Evolutionary conservation across 2,888 invertebrate species (phyloP).

Genomic region (Branchellion lobata): DNA sequence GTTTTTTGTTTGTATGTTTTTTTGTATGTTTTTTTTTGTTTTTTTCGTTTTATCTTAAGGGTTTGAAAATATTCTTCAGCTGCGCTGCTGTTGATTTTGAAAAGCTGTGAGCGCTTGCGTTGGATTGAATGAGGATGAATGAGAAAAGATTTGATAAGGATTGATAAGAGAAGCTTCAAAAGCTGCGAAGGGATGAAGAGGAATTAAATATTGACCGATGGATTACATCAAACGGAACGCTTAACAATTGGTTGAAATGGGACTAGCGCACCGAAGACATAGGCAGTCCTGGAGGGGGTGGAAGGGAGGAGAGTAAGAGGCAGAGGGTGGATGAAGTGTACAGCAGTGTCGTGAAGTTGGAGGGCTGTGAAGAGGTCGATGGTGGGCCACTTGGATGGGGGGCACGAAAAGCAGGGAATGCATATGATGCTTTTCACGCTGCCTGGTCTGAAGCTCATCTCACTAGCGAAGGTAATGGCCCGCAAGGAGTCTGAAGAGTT

Average conservation of each 20-base stretch:
- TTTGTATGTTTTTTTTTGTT: too few species aligned
- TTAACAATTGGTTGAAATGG: too few species aligned
- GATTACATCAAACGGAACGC: too few species aligned
- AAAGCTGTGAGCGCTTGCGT: too few species aligned
- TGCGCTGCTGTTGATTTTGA: too few species aligned
- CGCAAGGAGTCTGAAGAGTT: conserved; percentile 61
- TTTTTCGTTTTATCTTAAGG: too few species aligned
- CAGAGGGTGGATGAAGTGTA: conserved; percentile 48
- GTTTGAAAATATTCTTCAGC: too few species aligned
- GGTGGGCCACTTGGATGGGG: conserved; percentile 47
- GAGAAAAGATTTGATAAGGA: too few species aligned
- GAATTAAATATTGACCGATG: too few species aligned
- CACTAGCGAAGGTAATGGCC: conserved; percentile 69
- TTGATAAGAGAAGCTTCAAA: too few species aligned
- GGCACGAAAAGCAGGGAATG: conserved; percentile 71
- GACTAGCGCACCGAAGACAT: neutral
- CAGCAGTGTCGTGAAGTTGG: conserved; percentile 49
- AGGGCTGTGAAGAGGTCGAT: conserved; percentile 48
- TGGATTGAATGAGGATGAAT: too few species aligned
- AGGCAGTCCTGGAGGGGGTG: conserved; percentile 42
- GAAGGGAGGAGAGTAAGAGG: conserved; percentile 23
- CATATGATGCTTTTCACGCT: conserved; percentile 80
- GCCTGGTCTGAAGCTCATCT: conserved; percentile 74
- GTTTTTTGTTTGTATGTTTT: neutral
- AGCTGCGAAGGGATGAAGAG: too few species aligned